phyloP scores from a whole-genome alignment of 1,140 invertebrate genomes.

The Drosophila jambulina region DNA sequence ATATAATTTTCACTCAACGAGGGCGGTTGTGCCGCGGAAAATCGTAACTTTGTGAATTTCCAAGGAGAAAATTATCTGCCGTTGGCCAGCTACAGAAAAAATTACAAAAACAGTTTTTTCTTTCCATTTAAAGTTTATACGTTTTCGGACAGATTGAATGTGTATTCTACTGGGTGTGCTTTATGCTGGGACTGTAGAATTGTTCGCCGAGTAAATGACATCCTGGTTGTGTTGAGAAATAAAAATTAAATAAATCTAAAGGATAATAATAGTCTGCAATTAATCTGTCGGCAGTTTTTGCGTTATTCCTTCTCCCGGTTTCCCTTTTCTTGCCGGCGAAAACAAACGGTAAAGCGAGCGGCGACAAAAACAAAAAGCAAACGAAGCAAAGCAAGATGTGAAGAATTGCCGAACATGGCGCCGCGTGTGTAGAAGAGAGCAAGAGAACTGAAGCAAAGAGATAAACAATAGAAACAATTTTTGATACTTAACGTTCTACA shows the following conservation, averaged over 20 bases:
- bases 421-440: conserved; percentile 45
- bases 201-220: not conserved
- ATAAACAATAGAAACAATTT: conserved; percentile 39
- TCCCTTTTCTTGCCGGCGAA: conserved; percentile 39
- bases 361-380: conserved; percentile 28
- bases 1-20: not conserved
- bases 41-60: conserved; percentile 2
- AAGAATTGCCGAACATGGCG: conserved; percentile 54
- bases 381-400: conserved; percentile 40
- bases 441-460: conserved; percentile 11
- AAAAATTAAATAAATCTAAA: conserved; percentile 22
- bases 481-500: conserved; percentile 50
- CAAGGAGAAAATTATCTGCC: not conserved
- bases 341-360: conserved; percentile 24
- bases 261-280: conserved; percentile 11
- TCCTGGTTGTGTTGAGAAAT: conserved; percentile 11
- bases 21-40: conserved; percentile 4
- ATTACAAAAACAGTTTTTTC: not conserved
- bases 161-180: conserved; percentile 27
- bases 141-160: conserved; percentile 74
- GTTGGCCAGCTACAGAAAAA: not conserved
- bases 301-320: conserved; percentile 17
- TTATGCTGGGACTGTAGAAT: not conserved
- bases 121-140: conserved; percentile 42
- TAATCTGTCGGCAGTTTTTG: not conserved